Conservation (phyloP, 2,888 invertebrate genomes). For the Sinotaia quadrata region DNA sequence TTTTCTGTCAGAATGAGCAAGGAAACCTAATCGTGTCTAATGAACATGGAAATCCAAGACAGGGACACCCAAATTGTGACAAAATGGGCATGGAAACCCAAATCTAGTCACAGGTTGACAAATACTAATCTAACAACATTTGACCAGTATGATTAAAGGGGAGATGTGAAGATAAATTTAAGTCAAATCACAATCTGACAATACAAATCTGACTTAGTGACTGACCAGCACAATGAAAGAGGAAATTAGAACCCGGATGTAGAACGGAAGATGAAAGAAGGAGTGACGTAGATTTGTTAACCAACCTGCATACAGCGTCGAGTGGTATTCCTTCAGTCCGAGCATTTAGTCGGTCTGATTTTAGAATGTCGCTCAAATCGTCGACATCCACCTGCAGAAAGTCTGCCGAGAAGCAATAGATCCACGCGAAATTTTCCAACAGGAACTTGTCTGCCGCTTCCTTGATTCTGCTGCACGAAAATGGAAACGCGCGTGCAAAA, state of each 20-base stretch:
- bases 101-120: too few relatives aligned
- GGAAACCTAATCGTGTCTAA: too few relatives aligned
- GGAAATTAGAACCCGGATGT: too few relatives aligned
- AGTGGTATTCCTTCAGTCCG: slow-evolving; percentile 77
- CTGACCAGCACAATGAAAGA: slow-evolving; percentile 12
- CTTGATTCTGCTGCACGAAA: slow-evolving; percentile 57
- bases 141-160: too few relatives aligned
- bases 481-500: slow-evolving; percentile 22
- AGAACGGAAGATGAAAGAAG: not conserved
- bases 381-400: slow-evolving; percentile 74
- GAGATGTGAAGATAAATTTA: too few relatives aligned
- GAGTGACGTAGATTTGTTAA: slow-evolving; percentile 77
- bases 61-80: too few relatives aligned
- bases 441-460: slow-evolving; percentile 82
- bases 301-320: slow-evolving; percentile 69
- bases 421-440: slow-evolving; percentile 73
- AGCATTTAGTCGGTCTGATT: slow-evolving; percentile 82
- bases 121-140: too few relatives aligned
- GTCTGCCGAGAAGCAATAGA: slow-evolving; percentile 54
- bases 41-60: too few relatives aligned
- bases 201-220: not conserved
- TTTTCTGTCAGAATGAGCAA: too few relatives aligned
- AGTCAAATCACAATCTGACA: not conserved
- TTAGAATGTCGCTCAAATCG: slow-evolving; percentile 45
- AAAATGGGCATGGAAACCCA: too few relatives aligned